Conservation (phyloP, 2,113 vertebrate genomes). For the Narcine bancroftii region DNA sequence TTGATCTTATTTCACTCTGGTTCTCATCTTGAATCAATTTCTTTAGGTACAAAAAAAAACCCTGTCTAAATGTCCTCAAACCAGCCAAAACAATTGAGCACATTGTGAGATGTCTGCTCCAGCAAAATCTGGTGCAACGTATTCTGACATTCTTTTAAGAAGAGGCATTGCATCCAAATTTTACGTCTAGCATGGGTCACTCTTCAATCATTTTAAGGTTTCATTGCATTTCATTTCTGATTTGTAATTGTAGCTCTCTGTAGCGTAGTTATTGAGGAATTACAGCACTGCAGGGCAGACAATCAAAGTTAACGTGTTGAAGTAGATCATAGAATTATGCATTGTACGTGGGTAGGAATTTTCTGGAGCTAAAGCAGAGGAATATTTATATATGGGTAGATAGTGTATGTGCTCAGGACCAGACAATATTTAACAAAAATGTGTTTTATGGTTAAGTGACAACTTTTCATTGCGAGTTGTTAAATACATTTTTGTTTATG, state of each 20-base stretch:
- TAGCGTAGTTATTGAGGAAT: conserved; percentile 11
- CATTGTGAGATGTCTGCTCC: neutral
- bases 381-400: neutral
- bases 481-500: neutral
- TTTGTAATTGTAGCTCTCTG: neutral
- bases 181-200: neutral
- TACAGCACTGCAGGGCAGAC: neutral
- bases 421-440: neutral
- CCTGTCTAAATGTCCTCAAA: neutral
- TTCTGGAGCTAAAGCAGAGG: neutral
- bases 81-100: neutral
- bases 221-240: neutral
- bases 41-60: too few species aligned
- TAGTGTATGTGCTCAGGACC: neutral
- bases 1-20: neutral
- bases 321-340: conserved; percentile 17
- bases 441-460: neutral
- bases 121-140: neutral
- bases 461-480: neutral
- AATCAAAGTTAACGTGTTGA: neutral
- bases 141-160: neutral
- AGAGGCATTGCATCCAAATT: neutral
- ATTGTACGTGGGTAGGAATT: neutral
- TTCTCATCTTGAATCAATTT: neutral
- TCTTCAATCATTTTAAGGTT: neutral